Base-by-base conservation (phyloP, 2,888 invertebrate species). In the Allygus modestus region DNA sequence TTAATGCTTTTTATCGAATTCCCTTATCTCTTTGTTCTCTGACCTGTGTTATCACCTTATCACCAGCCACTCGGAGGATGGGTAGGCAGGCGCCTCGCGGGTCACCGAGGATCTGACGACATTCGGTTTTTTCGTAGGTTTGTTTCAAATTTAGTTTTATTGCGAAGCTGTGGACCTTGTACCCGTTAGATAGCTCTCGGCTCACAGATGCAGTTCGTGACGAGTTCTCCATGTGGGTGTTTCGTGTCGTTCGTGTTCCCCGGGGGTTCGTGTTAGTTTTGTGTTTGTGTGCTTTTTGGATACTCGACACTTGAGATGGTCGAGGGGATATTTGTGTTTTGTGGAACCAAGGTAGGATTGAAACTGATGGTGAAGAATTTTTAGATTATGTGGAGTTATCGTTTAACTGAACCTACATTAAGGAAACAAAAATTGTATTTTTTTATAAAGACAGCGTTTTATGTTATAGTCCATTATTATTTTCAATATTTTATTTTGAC, bases 101-200 rank as follows among this genome's bases (percentile, higher is more conserved):
- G 65, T 65, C 31, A 31, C 17, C 31, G 31, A n/a, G 1, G 65
- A 28, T 28, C 28, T 31, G 28, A 15, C 20, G 23, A 28, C 9
- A 65, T 5, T 0, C 1, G 1, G 9, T 7, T 28, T 65, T 65
- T 65, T 65, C 28, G 31, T 65, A 5, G 31, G 12, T 20, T 65
- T 17, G 65, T 65, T 65, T 65, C 65, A 65, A 28, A 65, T 31
- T 28, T 28, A 65, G 65, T 28, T 26, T 31, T 65, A 31, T 65
- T 65, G 65, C 65, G 65, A 28, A 28, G 28, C 31, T 23, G 23
- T 28, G 65, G 17, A 65, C 65, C 65, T 65, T 65, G 65, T 65
- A 65, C 65, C 20, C 12, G 28, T 28, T 65, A 31, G 65, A 65
- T 65, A 65, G n/a, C n/a, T n/a, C n/a, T n/a, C n/a, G 28, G 28